Conservation (phyloP, 2,797 vertebrate genomes). For the Eospalax fontanierii region DNA sequence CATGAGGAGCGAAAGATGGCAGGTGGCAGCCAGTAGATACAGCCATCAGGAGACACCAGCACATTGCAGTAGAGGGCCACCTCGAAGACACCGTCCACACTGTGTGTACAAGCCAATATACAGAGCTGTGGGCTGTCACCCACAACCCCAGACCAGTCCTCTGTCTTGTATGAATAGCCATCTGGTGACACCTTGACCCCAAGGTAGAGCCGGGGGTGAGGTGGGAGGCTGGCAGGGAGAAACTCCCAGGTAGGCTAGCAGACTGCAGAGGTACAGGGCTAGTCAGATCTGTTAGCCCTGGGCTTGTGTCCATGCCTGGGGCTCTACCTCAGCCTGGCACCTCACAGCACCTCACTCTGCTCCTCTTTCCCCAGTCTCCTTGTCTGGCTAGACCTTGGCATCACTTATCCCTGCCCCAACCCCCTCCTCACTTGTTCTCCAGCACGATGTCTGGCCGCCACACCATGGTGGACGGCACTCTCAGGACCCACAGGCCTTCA, state of each 20-base stretch:
- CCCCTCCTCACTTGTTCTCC: constrained; percentile 95
- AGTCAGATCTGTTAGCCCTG: neutral
- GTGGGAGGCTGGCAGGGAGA: no score
- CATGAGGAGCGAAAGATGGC: constrained; percentile 97
- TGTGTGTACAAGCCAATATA: constrained; percentile 77
- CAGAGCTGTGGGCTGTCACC: neutral
- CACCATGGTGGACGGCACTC: constrained; percentile 95
- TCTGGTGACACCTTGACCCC: neutral
- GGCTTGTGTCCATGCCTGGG: neutral
- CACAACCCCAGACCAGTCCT: neutral
- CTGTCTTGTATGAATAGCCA: neutral
- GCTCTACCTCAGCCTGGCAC: neutral
- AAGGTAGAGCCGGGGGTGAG: no score
- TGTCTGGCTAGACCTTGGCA: no score
- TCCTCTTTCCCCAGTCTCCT: neutral
- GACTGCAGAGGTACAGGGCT: neutral
- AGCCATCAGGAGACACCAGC: constrained; percentile 92
- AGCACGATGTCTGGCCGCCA: constrained; percentile 96
- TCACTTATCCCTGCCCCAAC: fast-evolving
- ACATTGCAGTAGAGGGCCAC: constrained; percentile 95
- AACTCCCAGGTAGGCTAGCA: neutral
- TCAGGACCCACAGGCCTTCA: constrained; percentile 91
- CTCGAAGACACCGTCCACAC: constrained; percentile 96
- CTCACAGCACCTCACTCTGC: neutral
- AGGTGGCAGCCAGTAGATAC: constrained; percentile 95